phyloP scores from a whole-genome alignment of 2,113 vertebrate species.

The Lampris incognitus region DNA sequence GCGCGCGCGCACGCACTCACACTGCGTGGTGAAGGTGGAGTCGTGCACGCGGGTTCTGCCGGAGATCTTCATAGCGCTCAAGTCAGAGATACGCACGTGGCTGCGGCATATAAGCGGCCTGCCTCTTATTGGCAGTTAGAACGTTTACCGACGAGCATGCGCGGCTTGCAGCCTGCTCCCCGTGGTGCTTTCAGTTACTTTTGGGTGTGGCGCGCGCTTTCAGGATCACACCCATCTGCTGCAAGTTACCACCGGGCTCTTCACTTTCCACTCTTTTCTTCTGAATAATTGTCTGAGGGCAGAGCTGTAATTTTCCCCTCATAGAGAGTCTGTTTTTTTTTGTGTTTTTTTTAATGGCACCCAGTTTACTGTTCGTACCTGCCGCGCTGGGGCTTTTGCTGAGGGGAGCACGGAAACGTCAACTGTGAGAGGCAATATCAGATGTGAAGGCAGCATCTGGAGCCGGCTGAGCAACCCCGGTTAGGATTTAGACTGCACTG shows the following conservation, averaged over 20 bases:
- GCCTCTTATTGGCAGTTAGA: too few species aligned
- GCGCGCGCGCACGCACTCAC: too few species aligned
- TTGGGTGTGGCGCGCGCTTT: constrained; percentile 36
- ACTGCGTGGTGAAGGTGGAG: constrained; percentile 46
- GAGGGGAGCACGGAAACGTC: too few species aligned
- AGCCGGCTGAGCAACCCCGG: too few species aligned
- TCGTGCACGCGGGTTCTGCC: neutral
- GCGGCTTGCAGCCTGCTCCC: neutral
- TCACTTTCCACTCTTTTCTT: constrained; percentile 9
- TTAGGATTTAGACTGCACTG: too few species aligned
- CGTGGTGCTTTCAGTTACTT: constrained; percentile 29
- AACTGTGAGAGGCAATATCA: too few species aligned
- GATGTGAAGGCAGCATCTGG: too few species aligned
- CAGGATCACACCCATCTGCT: constrained; percentile 41
- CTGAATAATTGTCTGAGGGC: constrained; percentile 18
- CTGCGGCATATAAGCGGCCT: too few species aligned
- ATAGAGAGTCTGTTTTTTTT: neutral
- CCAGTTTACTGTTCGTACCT: too few species aligned
- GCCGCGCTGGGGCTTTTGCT: too few species aligned
- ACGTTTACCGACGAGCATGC: neutral
- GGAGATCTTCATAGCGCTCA: too few species aligned
- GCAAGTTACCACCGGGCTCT: constrained; percentile 25
- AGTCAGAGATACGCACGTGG: neutral
- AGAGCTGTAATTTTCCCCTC: neutral
- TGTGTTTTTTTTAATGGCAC: neutral